Evolutionary conservation across 2,888 invertebrate species (phyloP).

Genomic region (Drosophila longiperda): DNA sequence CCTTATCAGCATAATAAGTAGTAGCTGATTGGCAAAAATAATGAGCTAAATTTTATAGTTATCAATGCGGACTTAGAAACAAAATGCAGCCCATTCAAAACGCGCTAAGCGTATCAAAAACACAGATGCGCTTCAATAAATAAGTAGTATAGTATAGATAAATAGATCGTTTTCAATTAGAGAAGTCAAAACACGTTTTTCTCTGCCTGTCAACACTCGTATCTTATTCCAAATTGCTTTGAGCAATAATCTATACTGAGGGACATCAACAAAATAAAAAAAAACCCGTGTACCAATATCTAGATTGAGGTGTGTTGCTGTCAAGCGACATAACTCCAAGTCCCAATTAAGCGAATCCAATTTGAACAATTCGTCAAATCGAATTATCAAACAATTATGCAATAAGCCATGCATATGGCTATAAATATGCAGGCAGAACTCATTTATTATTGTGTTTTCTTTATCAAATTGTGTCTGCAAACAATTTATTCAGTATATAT

Average conservation of each 20-base stretch:
- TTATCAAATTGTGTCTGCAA: not conserved
- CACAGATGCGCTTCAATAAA: constrained; percentile 53
- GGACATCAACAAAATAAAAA: constrained; percentile 10
- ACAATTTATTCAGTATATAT: not conserved
- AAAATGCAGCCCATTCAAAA: constrained; percentile 31
- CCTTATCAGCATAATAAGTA: constrained; percentile 47
- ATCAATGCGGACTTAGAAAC: constrained; percentile 44
- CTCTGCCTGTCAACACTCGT: not conserved
- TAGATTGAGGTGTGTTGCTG: constrained; percentile 25
- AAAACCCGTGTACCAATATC: constrained; percentile 22
- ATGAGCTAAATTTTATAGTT: constrained; percentile 59
- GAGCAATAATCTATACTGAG: constrained; percentile 19
- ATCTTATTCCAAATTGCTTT: constrained; percentile 5
- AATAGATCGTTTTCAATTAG: constrained; percentile 23
- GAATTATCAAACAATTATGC: constrained; percentile 50
- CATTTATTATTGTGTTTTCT: not conserved
- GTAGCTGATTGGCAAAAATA: constrained; percentile 22
- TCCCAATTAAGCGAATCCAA: constrained; percentile 28
- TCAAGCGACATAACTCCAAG: constrained; percentile 35
- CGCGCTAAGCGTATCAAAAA: constrained; percentile 48
- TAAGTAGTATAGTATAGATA: constrained; percentile 7
- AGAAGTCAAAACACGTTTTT: constrained; percentile 32
- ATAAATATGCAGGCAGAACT: constrained; percentile 7
- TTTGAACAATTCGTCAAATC: constrained; percentile 33
- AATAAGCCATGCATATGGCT: not conserved